Conservation (phyloP, 2,888 invertebrate species). For the Phyllotreta striolata region DNA sequence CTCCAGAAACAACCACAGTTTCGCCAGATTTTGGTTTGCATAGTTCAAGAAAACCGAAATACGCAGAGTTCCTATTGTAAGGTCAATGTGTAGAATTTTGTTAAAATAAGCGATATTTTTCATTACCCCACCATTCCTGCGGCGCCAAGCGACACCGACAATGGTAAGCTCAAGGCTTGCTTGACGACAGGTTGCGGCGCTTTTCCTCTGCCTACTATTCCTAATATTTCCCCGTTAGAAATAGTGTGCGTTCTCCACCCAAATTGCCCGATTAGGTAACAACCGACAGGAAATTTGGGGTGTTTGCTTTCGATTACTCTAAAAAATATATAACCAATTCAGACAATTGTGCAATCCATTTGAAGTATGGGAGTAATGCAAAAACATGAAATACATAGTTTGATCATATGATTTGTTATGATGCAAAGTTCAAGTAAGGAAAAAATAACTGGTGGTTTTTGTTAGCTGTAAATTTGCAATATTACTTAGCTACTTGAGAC, state of each 20-base stretch:
- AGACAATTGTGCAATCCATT: background rate
- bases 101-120: constrained; percentile 11
- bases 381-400: too few relatives aligned
- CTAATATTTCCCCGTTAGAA: constrained; percentile 59
- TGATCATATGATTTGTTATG: too few relatives aligned
- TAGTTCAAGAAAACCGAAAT: constrained; percentile 76
- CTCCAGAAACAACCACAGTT: constrained; percentile 76
- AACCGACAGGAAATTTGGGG: constrained; percentile 70
- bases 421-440: too few relatives aligned
- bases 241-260: constrained; percentile 75
- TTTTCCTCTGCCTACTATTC: constrained; percentile 61
- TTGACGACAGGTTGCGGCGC: constrained; percentile 60
- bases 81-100: constrained; percentile 22
- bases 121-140: constrained; percentile 77
- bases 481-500: constrained; percentile 73
- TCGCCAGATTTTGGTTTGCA: constrained; percentile 77
- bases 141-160: constrained; percentile 71
- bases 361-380: too few relatives aligned
- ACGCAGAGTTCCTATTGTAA: constrained; percentile 70
- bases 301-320: constrained; percentile 75
- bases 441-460: too few relatives aligned
- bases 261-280: constrained; percentile 67
- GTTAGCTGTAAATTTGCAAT: background rate
- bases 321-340: constrained; percentile 11
- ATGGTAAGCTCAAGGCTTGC: constrained; percentile 67